Base-by-base conservation (phyloP, 2,888 invertebrate genomes). In the Dryocosmus kuriphilus region DNA sequence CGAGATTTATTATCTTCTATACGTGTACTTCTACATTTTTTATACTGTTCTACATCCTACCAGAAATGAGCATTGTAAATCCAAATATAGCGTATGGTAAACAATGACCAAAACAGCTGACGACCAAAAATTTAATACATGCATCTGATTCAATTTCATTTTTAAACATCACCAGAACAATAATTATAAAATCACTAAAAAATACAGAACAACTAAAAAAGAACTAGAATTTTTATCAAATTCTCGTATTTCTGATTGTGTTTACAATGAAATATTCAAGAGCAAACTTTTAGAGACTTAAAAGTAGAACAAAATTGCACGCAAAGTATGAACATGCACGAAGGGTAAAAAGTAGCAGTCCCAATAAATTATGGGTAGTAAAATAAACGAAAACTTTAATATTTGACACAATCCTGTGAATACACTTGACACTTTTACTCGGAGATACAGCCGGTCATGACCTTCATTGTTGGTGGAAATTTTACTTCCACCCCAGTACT, bases 11-110 rank as follows among this genome's bases (percentile, higher is more conserved):
- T 46, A 67, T 41, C n/a, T 38, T 67, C 65, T 67, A 24, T 65
- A 67, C 41, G 67, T 67, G 46, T 46, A 19, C 38, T 65, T 65
- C 67, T 67, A 67, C 24, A 67, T 67, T 67, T 67, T 67, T 67
- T 67, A 67, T 67, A 67, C 46, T 67, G 24, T 67, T 46, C 46
- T 67, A 30, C 30, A 67, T 19, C 67, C 16, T 30, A 27, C 16
- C 46, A 67, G 46, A 46, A 67, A 27, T 16, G n/a, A 24, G 9
- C 65, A 65, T 65, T 65, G 65, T 41, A 65, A 55, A 62, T 38
- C 24, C 22, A 65, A 32, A 35, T 65, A 65, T 63, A 65, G 65
- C 38, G 24, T 65, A 65, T 65, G 32, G 22, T 35, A 35, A 65
- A 65, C 65, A 41, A 65, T 65, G 65, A 65, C 27, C 65, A 41